These are phyloP conservation scores for Bergia puertoricense DNA, from an alignment of 92 coral and sea anemone genomes.

Conservation along the genomic window DNA sequence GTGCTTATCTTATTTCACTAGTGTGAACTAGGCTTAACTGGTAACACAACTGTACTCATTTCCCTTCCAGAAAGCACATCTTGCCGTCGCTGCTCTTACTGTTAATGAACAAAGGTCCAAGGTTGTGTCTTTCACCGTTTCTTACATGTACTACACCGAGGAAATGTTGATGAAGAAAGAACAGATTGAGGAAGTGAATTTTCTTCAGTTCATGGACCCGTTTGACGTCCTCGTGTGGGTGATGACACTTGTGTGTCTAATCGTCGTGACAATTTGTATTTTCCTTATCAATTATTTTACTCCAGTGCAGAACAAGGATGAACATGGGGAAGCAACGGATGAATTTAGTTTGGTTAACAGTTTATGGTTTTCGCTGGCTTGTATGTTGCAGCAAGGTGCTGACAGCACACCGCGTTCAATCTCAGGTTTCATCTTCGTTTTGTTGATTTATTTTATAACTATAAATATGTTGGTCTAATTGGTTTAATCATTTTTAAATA, in stretches of 20 bases:
- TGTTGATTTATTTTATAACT: not conserved
- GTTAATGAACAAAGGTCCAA: constrained; percentile 63
- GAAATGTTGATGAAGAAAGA: constrained; percentile 64
- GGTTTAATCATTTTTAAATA: too few relatives aligned
- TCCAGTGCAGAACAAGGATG: constrained; percentile 68
- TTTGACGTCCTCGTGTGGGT: constrained; percentile 66
- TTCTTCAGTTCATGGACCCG: constrained; percentile 67
- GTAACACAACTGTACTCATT: not conserved
- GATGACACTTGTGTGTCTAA: constrained; percentile 42
- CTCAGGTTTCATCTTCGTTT: constrained; percentile 50
- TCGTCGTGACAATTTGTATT: constrained; percentile 48
- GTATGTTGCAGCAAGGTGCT: constrained; percentile 77
- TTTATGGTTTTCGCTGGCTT: constrained; percentile 68
- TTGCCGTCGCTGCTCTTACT: constrained; percentile 73
- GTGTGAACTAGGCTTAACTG: too few relatives aligned
- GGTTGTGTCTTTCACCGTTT: constrained; percentile 61
- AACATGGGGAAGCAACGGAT: constrained; percentile 39
- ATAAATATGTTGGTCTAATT: too few relatives aligned
- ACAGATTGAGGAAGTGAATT: constrained; percentile 25
- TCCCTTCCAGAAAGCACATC: constrained; percentile 61
- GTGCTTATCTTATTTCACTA: too few relatives aligned
- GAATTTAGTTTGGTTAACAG: constrained; percentile 67
- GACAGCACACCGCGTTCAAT: constrained; percentile 58
- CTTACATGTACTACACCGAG: constrained; percentile 77
- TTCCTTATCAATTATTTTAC: constrained; percentile 64